These are phyloP conservation scores for Callopanchax toddi DNA, from an alignment of 2,113 vertebrate species.

Conservation along the genomic window DNA sequence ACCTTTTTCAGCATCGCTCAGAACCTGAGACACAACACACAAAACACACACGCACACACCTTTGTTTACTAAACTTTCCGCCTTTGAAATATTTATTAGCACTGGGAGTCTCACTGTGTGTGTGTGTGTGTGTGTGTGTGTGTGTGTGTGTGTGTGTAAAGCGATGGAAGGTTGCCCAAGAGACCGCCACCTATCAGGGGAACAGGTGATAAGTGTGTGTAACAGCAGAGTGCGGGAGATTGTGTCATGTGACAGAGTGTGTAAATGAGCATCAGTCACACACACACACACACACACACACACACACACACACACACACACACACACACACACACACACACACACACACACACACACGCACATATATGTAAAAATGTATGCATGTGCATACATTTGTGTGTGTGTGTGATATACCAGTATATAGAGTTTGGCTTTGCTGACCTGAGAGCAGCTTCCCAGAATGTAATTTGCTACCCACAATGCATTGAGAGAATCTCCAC, in stretches of 20 bases:
- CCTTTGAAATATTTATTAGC: slow-evolving; percentile 78
- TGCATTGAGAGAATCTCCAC: too few relatives aligned
- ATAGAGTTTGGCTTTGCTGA: too few relatives aligned
- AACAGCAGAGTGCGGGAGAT: slow-evolving; percentile 10
- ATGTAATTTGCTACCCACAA: too few relatives aligned
- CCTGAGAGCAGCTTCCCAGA: too few relatives aligned
- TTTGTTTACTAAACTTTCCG: slow-evolving; percentile 78
- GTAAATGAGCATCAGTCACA: slow-evolving; percentile 25
- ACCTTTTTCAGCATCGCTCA: slow-evolving; percentile 57
- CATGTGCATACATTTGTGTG: too few relatives aligned
- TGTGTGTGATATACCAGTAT: too few relatives aligned
- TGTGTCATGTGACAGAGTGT: slow-evolving; percentile 3
- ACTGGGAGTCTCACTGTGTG: slow-evolving; percentile 48
- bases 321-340: too few relatives aligned
- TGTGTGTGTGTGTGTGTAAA: slow-evolving; percentile 31
- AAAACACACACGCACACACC: slow-evolving; percentile 46
- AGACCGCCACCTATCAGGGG: slow-evolving; percentile 43
- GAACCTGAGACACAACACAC: slow-evolving; percentile 48
- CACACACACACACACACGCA: too few relatives aligned
- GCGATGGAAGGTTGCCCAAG: slow-evolving; percentile 31
- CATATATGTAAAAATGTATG: too few relatives aligned
- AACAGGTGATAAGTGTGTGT: slow-evolving; percentile 46
- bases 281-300: not conserved
- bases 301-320: not conserved
- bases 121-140: slow-evolving; percentile 41